Evolutionary conservation across 2,888 invertebrate genomes (phyloP).

Genomic region (Orchesellides sinensis): DNA sequence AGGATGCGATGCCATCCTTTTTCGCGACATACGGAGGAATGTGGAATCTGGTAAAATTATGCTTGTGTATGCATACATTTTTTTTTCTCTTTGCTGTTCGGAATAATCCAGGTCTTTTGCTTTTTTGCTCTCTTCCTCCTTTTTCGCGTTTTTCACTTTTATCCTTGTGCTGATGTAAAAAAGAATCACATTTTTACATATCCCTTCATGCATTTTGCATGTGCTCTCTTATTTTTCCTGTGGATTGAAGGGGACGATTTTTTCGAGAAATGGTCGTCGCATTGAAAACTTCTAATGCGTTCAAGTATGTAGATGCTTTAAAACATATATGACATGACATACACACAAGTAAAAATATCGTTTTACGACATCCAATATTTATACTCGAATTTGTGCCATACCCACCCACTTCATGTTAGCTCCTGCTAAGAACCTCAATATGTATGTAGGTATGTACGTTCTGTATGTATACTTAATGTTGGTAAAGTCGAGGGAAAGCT

Average conservation of each 20-base stretch:
- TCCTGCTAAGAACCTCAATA: too few relatives aligned
- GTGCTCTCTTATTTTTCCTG: conserved; percentile 19
- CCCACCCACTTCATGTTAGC: conserved; percentile 45
- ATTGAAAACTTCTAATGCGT: neutral
- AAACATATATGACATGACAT: too few relatives aligned
- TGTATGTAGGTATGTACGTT: too few relatives aligned
- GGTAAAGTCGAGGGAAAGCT: too few relatives aligned
- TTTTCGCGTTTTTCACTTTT: conserved; percentile 9
- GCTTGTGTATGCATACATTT: neutral
- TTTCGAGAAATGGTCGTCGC: neutral
- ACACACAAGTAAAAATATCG: too few relatives aligned
- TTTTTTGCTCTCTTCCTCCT: conserved; percentile 3
- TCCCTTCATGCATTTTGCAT: conserved; percentile 55
- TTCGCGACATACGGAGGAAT: conserved; percentile 38
- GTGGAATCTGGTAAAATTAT: conserved; percentile 16
- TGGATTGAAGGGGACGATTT: neutral
- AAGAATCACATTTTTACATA: conserved; percentile 46
- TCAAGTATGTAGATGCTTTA: neutral
- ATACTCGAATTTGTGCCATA: too few relatives aligned
- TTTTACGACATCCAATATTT: too few relatives aligned
- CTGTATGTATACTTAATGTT: too few relatives aligned
- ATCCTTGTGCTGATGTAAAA: conserved; percentile 28
- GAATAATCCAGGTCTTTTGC: conserved; percentile 43
- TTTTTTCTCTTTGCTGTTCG: conserved; percentile 2
- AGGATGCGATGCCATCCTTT: conserved; percentile 13